Conservation (phyloP, 2,113 vertebrate species). For the Excalfactoria chinensis region DNA sequence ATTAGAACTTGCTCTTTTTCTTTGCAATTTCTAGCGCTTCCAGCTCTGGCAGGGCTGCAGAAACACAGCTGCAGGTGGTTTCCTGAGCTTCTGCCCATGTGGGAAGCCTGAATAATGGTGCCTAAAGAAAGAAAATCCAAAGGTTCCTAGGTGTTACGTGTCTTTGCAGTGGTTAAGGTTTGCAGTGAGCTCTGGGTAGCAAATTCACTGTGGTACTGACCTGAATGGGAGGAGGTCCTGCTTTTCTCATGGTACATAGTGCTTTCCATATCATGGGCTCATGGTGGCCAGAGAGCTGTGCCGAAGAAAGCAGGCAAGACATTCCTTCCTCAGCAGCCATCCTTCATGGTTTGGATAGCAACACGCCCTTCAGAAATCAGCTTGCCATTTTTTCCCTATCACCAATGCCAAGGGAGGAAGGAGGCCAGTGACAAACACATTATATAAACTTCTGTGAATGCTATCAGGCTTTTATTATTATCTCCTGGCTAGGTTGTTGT, state of each 20-base stretch:
- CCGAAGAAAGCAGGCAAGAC: neutral
- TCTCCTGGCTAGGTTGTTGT: neutral
- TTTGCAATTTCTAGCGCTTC: neutral
- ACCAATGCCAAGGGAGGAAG: neutral
- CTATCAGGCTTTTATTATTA: neutral
- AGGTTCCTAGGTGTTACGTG: neutral
- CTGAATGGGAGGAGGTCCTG: fast-evolving
- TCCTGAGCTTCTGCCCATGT: neutral
- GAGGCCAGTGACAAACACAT: neutral
- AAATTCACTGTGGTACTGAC: fast-evolving
- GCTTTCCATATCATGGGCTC: neutral
- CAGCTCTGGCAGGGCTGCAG: neutral
- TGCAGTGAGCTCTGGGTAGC: neutral
- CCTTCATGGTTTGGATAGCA: neutral
- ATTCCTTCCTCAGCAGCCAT: neutral
- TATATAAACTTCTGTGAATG: neutral
- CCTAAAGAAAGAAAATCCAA: neutral
- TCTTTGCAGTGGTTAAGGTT: neutral
- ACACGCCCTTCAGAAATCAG: neutral
- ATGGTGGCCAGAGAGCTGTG: fast-evolving
- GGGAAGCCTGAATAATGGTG: neutral
- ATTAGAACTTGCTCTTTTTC: neutral
- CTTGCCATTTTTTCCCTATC: neutral
- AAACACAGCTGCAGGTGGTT: neutral
- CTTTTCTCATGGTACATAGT: neutral